Conservation (phyloP, 30 jellyfish, hydroid and myxozoan genomes). For the Rhopilema esculentum region DNA sequence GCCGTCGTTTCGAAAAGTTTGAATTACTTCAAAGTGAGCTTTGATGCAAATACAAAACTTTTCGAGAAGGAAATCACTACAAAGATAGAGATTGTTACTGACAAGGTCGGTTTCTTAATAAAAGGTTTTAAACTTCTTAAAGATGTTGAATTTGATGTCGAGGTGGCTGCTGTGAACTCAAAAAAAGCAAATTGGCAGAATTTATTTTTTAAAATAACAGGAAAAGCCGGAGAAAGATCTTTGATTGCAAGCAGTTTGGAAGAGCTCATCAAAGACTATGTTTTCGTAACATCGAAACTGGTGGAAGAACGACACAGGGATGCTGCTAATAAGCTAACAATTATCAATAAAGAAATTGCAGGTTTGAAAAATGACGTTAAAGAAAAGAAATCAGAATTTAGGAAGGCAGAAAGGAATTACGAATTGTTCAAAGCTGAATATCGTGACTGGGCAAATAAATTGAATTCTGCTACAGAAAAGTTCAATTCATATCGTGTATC, state of each 20-base stretch:
- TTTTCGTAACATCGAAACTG: background rate
- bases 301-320: constrained; percentile 5
- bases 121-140: constrained; percentile 4
- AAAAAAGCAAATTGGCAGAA: constrained; percentile 36
- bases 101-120: constrained; percentile 9
- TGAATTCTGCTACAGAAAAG: constrained; percentile 25
- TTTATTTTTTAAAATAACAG: constrained; percentile 14
- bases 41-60: background rate
- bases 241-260: background rate
- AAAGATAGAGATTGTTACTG: constrained; percentile 2
- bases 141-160: constrained; percentile 13
- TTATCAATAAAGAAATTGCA: background rate
- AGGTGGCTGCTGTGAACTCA: constrained; percentile 34
- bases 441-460: background rate
- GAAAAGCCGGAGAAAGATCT: constrained; percentile 22
- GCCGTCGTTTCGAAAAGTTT: constrained; percentile 42
- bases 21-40: constrained; percentile 3
- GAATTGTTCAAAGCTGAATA: background rate
- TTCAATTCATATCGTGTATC: constrained; percentile 62
- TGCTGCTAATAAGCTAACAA: background rate
- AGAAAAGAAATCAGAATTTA: background rate
- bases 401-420: constrained; percentile 1
- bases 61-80: constrained; percentile 18
- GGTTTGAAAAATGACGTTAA: background rate
- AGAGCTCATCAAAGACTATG: background rate